Evolutionary conservation across 2,888 invertebrate species (phyloP).

Genomic region (Pedicia rivosa): DNA sequence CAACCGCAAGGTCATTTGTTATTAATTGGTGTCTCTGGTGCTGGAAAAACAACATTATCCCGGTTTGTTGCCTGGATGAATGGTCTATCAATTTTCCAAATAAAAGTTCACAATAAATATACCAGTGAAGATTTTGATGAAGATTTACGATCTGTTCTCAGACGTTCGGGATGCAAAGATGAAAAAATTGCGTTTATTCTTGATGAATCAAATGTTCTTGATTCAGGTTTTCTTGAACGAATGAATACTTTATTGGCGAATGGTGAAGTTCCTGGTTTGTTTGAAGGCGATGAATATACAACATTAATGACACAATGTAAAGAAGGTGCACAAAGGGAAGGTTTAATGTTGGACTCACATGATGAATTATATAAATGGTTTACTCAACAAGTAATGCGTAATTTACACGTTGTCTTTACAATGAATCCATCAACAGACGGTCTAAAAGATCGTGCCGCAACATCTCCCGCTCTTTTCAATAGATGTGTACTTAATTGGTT

Average conservation of each 20-base stretch:
- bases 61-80: slow-evolving; percentile 99
- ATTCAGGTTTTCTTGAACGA: slow-evolving; percentile 95
- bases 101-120: slow-evolving; percentile 98
- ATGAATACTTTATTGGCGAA: slow-evolving; percentile 99
- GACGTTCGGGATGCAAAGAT: slow-evolving; percentile 81
- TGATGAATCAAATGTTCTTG: slow-evolving; percentile 97
- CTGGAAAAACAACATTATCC: slow-evolving; percentile 97
- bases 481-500: slow-evolving; percentile 99
- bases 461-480: slow-evolving; percentile 97
- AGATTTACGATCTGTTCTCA: slow-evolving; percentile 77
- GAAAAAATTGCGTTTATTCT: slow-evolving; percentile 99
- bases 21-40: slow-evolving; percentile 96
- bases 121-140: slow-evolving; percentile 98
- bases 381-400: slow-evolving; percentile 97
- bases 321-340: slow-evolving; percentile 95
- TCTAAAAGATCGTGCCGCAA: slow-evolving; percentile 94
- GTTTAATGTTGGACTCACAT: slow-evolving; percentile 93
- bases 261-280: slow-evolving; percentile 84
- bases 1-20: slow-evolving; percentile 97
- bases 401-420: slow-evolving; percentile 98
- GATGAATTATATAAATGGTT: slow-evolving; percentile 99
- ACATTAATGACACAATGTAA: slow-evolving; percentile 99
- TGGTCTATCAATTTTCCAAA: slow-evolving; percentile 96
- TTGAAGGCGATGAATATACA: slow-evolving; percentile 95
- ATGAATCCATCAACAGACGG: slow-evolving; percentile 99